Base-by-base conservation (phyloP, 2,113 vertebrate genomes). In the Marmota monax region DNA sequence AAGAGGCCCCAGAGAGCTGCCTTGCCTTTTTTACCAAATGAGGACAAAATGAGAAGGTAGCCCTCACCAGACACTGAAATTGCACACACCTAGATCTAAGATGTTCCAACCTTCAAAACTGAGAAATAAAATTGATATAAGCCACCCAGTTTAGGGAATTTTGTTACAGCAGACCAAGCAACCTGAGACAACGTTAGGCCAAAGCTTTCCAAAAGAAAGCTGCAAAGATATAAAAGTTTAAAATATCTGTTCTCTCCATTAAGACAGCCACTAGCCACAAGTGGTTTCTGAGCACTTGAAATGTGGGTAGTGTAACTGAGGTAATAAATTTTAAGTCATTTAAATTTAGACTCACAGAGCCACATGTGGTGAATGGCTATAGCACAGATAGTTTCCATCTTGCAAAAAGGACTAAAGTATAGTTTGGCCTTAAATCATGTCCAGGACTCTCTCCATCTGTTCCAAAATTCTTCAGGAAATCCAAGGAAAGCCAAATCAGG, bases 301-400 rank as follows among this genome's bases (percentile, higher is more conserved):
- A 78, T 25, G 4, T n/a, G 23, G 37, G 58, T 78, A 82, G 27
- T 53, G 20, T 88, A 56, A 79, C 48, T 63, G 6, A 92, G 34
- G 23, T 70, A 95, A 45, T 74, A 61, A 45, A 65, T 51, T 84
- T 70, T 92, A 13, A n/a, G 76, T 76, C 65, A 85, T 82, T 88
- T 92, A 86, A 92, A 92, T 88, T 87, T 87, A 94, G 39, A 53
- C 20, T 78, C 63, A 63, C 0, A 63, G 4, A 91, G 61, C 18
- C 22, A 77, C 34, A 88, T 39, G 56, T 48, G 17, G 58, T 14
- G 20, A 94, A 42, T 22, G 45, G 22, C 67, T 45, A 51, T 32
- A 85, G 34, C 13, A 70, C 32, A 83, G 29, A 70, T 69, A 79
- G 61, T 69, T 92, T 89, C 23, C 20, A 65, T 58, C 73, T 16